Evolutionary conservation across 2,113 vertebrate genomes (phyloP).

Genomic region (Notarius quadriscutis): DNA sequence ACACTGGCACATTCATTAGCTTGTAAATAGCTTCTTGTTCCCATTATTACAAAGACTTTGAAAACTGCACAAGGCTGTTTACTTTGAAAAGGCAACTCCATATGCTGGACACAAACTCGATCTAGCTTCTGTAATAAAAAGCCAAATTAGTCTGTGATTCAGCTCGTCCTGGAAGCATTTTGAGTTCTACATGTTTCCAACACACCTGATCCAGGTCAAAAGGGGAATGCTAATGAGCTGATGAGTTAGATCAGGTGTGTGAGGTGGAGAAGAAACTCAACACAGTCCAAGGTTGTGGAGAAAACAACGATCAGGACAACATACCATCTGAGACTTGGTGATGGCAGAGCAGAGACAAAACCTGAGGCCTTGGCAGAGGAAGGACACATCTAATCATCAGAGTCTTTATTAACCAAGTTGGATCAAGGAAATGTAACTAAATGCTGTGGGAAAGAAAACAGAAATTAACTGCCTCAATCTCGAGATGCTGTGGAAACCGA

Average conservation of each 20-base stretch:
- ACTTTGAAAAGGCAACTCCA: background rate
- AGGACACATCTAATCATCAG: constrained; percentile 14
- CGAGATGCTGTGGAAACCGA: background rate
- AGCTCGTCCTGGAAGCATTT: background rate
- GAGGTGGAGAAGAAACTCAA: background rate
- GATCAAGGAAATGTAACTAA: background rate
- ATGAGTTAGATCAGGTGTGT: background rate
- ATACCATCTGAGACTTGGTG: background rate
- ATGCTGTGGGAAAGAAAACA: background rate
- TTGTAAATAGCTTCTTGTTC: constrained; percentile 4
- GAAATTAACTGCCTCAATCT: constrained; percentile 6
- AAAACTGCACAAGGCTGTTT: constrained; percentile 10
- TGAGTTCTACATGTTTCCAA: background rate
- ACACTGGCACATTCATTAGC: constrained; percentile 17
- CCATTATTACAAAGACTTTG: background rate
- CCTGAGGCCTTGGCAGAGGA: background rate
- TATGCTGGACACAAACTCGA: background rate
- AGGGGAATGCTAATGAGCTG: background rate
- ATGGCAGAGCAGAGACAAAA: constrained; percentile 3
- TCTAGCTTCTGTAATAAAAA: background rate
- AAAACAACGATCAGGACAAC: background rate
- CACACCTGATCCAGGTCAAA: constrained; percentile 13
- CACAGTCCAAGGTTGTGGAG: background rate
- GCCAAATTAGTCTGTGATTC: constrained; percentile 25
- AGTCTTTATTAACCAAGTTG: constrained; percentile 16